Conservation (phyloP, 2,113 vertebrate species). For the Clupea harengus region DNA sequence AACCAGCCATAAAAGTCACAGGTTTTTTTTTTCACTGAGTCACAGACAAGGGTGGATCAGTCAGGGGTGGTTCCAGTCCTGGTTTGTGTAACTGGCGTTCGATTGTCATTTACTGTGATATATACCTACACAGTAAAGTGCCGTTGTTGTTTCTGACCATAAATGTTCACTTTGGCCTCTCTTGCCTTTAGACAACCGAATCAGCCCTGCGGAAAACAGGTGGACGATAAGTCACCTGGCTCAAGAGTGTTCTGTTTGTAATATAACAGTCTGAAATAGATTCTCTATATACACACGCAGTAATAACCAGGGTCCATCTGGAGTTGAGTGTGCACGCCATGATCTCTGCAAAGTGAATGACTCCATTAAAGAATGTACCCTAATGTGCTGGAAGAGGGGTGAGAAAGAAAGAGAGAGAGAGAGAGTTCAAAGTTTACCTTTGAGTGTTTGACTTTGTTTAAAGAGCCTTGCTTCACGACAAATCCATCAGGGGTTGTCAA, state of each 20-base stretch:
- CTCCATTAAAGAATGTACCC: background rate
- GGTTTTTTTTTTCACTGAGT: background rate
- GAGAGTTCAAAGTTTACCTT: background rate
- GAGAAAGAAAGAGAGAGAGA: background rate
- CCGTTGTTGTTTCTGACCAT: background rate
- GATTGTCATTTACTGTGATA: slow-evolving; percentile 5
- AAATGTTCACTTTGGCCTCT: background rate
- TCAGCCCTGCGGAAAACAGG: background rate
- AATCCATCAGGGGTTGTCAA: slow-evolving; percentile 20
- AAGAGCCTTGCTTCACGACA: slow-evolving; percentile 5
- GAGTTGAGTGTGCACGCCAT: background rate
- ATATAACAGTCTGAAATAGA: background rate
- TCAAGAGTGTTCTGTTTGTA: background rate
- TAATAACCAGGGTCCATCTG: background rate
- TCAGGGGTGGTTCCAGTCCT: background rate
- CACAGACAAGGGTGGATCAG: background rate
- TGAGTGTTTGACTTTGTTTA: slow-evolving; percentile 18
- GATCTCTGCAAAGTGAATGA: background rate
- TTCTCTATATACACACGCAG: background rate
- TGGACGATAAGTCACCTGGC: slow-evolving; percentile 1
- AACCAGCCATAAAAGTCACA: background rate
- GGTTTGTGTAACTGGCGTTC: background rate
- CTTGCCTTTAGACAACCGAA: background rate
- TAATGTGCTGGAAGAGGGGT: background rate
- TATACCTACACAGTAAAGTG: background rate